A percentile compares a stretch with the other conserved stretches of the same genome.
Evolutionary conservation across 1,140 invertebrate genomes (phyloP).

Genomic region (Conus betulinus): DNA sequence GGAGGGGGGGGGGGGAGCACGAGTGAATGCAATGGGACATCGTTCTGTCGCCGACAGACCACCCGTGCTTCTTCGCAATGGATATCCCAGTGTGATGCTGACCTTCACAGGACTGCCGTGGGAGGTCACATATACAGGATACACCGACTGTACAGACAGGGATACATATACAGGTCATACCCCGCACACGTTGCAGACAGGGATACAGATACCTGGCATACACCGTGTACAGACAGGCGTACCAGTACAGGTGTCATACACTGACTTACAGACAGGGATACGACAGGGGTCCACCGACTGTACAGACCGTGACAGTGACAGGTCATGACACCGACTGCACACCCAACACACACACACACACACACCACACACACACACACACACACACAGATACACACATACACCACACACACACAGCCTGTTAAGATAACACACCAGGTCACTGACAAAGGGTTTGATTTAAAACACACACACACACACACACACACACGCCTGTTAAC

Average conservation of each 20-base stretch:
- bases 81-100: conserved; percentile 30
- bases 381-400: no score
- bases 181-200: conserved; percentile 97
- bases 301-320: conserved; percentile 87
- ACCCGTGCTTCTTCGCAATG: no score
- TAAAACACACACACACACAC: no score
- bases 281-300: conserved; percentile 95
- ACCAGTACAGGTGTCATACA: no score
- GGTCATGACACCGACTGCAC: conserved; percentile 27
- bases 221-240: not conserved
- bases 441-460: conserved; percentile 55
- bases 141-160: not conserved
- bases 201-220: no score
- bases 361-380: no score
- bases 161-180: no score
- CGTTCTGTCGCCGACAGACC: no score
- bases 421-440: conserved; percentile 76
- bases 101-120: conserved; percentile 94
- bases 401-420: not conserved
- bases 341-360: not conserved
- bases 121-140: conserved; percentile 79
- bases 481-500: no score
- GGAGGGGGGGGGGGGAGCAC: not conserved
- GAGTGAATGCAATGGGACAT: not conserved
- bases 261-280: not conserved